Base-by-base conservation (phyloP, 2,888 invertebrate genomes). In the Troilus luridus region DNA sequence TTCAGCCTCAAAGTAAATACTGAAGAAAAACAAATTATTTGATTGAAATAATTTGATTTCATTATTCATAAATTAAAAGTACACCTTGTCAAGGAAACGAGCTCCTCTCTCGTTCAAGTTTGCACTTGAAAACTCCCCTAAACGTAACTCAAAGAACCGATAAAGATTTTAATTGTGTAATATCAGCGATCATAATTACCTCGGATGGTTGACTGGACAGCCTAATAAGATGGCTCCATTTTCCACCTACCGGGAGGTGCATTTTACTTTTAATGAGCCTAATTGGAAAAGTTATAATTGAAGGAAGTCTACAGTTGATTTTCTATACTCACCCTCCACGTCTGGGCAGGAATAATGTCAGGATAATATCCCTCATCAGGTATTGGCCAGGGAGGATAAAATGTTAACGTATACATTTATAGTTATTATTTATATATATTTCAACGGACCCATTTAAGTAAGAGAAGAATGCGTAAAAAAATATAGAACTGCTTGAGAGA, bases 251-350 rank as follows among this genome's bases (percentile, higher is more conserved):
- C 27, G 41, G 24, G 17, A 77, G 27, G 72, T 77, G 41, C 17
- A 41, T 17, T 77, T 77, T 77, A 19, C 41, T 8, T 3, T 41
- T 77, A 77, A 77, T 77, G 41, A 77, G 19, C 27, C 41, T 77
- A 24, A 77, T 77, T 77, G 72, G 72, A 77, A 77, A 77, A 77
- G 72, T 77, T 77, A 77, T 41, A 77, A 77, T 41, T 77, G 72
- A 77, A 77, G 12, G 72, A 10, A 77, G 19, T 9, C 41, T 19
- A 67, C 24, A 41, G 72, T 77, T 77, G 1, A 77, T 77, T 77
- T 27, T 27, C 41, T 41, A 41, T 27, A 41, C 41, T 41, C 41
- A 41, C 17, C 17, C 9, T 19, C 8, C 17, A 19, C 41, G 27
- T 41, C 72, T 19, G 27, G 8, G 67, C 24, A 12, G 67, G 24